Evolutionary conservation across 2,888 invertebrate genomes (phyloP), one percentile per base, ranked within the genome.

Genomic region (Drosophila formosana): DNA sequence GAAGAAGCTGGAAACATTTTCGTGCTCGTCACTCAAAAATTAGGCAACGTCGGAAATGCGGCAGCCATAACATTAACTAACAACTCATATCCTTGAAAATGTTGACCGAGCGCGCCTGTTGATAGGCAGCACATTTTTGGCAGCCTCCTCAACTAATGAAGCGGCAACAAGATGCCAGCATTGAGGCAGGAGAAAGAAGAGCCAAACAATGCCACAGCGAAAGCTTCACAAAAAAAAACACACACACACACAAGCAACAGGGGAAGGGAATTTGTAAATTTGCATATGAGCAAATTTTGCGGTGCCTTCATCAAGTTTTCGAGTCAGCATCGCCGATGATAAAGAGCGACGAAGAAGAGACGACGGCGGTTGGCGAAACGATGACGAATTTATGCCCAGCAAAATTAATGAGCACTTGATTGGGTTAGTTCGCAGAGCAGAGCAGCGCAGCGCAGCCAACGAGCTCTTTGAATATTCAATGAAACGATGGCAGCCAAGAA

Each of bases 51-150:
- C 46, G 83, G 87, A 86, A 89, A 88, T 88, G 86, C 72, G 87
- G 72, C 88, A 88, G 63, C 55, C 86, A 86, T 86, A 86, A 88
- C 87, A 88, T 89, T 88, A 86, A 89, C 83, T 80, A 86, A 86
- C 89, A 89, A 89, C 81, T 81, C 89, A 89, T 89, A 88, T 86
- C 87, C 89, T 85, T 73, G 80, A 56, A 68, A 85, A 75, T 75
- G 62, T 61, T 53, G 53, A 18, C 23, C 55, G 23, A 41, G 68
- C 39, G 3, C 68, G 87, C 87, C 82, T 87, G 89, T 83, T 89
- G 87, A 89, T 89, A 75, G 89, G 69, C 83, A 73, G 64, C 82
- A 82, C 60, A 65, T 39, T 58, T 58, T 69, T 66, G 63, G 68
- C 77, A 60, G 62, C 61, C 50, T 32, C 69, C 39, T 41, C 43